Conservation (phyloP, 1,140 invertebrate species). For the Neodiprion fabricii region DNA sequence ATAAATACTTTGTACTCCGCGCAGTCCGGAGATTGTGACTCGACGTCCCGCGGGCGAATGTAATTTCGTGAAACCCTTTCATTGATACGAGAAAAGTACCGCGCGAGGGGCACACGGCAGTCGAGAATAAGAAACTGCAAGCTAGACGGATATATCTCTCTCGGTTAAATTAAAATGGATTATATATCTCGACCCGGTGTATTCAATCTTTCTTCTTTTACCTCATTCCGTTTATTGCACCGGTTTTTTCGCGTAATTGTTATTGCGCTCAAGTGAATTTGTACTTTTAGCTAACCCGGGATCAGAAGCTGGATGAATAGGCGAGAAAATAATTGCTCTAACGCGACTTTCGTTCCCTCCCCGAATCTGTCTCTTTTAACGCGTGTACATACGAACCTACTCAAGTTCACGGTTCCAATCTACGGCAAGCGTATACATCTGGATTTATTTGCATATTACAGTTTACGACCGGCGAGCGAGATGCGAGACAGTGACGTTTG, state of each 20-base stretch:
- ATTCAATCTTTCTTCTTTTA: slow-evolving; percentile 42
- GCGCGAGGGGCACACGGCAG: slow-evolving; percentile 12
- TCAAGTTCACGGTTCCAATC: no score
- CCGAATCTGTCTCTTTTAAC: no score
- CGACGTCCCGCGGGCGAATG: slow-evolving; percentile 34
- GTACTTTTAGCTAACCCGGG: background rate
- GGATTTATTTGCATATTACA: no score
- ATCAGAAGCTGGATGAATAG: no score
- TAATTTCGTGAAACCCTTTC: slow-evolving; percentile 51
- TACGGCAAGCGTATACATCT: no score
- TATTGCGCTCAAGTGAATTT: slow-evolving; percentile 30
- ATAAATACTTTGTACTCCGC: no score
- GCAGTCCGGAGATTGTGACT: no score
- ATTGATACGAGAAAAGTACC: slow-evolving; percentile 51
- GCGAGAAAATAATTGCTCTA: no score
- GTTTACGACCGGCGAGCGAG: no score
- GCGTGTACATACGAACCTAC: no score
- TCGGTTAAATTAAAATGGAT: slow-evolving; percentile 56
- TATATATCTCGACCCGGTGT: slow-evolving; percentile 49
- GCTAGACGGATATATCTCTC: slow-evolving; percentile 50
- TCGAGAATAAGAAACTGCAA: slow-evolving; percentile 39
- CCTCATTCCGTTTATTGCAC: slow-evolving; percentile 35
- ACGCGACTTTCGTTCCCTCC: no score
- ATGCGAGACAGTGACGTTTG: no score
- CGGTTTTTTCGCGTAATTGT: slow-evolving; percentile 34